These are phyloP conservation scores for Synaphobranchus kaupii DNA, from an alignment of 2,797 vertebrate species.

Conservation along the genomic window DNA sequence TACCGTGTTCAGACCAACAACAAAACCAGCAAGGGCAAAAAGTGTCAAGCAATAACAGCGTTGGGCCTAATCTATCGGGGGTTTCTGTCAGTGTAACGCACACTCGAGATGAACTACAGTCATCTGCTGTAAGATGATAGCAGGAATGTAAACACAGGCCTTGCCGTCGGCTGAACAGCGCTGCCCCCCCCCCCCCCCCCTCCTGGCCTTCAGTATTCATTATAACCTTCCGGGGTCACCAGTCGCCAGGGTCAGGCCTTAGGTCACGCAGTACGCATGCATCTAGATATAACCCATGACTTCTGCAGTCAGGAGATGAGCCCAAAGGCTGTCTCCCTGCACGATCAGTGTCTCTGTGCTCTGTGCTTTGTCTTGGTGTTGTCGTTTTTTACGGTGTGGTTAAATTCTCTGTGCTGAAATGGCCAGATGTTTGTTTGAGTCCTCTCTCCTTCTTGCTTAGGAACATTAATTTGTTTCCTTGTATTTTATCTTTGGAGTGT, in stretches of 20 bases:
- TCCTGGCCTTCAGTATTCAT: conserved; percentile 33
- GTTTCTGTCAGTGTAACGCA: conserved; percentile 15
- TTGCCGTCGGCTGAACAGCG: conserved; percentile 17
- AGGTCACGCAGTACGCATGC: conserved; percentile 44
- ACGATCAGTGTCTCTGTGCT: background rate
- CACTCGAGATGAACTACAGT: conserved; percentile 2
- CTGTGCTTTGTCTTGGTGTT: background rate
- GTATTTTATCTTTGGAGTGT: background rate
- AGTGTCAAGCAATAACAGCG: conserved; percentile 4
- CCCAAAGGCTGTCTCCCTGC: background rate
- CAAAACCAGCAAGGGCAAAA: background rate
- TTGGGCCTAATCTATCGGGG: conserved; percentile 23
- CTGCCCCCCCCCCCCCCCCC: conserved; percentile 28
- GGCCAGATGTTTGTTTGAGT: background rate
- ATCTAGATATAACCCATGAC: conserved; percentile 11
- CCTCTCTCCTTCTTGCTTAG: background rate
- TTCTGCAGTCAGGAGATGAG: background rate
- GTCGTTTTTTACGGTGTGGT: background rate
- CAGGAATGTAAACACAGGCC: conserved; percentile 31
- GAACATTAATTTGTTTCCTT: background rate
- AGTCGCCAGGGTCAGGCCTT: conserved; percentile 47
- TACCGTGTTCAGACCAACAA: background rate
- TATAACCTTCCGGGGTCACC: conserved; percentile 45
- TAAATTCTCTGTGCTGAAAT: background rate
- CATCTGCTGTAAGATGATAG: conserved; percentile 32